Evolutionary conservation across 2,888 invertebrate species (phyloP), one percentile per base, ranked within the genome.

Genomic region (Patella pellucida): DNA sequence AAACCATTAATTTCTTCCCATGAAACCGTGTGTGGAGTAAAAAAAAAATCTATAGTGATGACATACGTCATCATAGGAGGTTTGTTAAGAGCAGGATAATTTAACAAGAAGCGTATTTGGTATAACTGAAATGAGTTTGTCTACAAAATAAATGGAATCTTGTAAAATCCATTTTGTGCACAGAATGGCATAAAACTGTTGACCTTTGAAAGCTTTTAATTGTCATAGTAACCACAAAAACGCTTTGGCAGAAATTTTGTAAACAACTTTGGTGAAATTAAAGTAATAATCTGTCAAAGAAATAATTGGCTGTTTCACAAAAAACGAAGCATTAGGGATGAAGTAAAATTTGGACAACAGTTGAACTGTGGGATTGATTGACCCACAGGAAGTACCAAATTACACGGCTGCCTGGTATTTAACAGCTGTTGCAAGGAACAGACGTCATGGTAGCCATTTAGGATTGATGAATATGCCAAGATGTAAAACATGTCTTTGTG

Each of bases 191-290:
- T n/a, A 11, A 19, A 62, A 62, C 62, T 62, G 19, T 62, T 62
- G 62, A 62, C 62, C 62, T 62, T 62, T 62, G 11, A 62, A 62
- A 62, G 62, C 62, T 62, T 62, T 62, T 62, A 62, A 62, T 23
- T 62, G 62, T 19, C 62, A 19, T 62, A 62, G 62, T 62, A 62
- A 62, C 62, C 11, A 19, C 19, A 62, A 62, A 62, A 62, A 62
- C 19, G 62, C 11, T 12, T 23, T 62, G 62, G 62, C 62, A 62
- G 62, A 62, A 62, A 62, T 14, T 62, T 62, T 62, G 62, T 23
- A 62, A 62, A 62, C 19, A 23, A 62, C 19, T 62, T 62, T 1
- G 14, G 23, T 62, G 23, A 19, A 62, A 62, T 62, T 62, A 62
- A 62, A 23, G 62, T 62, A 23, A 23, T 62, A 62, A 62, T 62